phyloP scores from a whole-genome alignment of 2,888 invertebrate species.

The Eristalinus aeneus region DNA sequence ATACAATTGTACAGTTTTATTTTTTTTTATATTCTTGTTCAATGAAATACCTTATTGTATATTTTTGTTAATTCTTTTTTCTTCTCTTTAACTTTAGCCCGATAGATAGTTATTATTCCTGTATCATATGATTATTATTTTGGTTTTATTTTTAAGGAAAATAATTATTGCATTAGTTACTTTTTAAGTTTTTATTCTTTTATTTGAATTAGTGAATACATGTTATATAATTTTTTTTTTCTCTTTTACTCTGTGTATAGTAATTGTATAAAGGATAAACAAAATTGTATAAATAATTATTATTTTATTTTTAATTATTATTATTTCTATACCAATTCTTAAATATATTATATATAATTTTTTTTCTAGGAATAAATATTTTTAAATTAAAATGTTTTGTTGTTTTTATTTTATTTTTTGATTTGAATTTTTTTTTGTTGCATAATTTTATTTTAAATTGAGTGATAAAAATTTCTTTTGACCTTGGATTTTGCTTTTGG shows the following conservation, averaged over 20 bases:
- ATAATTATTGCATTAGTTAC: slow-evolving; percentile 32
- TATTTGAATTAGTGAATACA: slow-evolving; percentile 29
- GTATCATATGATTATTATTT: slow-evolving; percentile 36
- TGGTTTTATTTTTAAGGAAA: slow-evolving; percentile 14
- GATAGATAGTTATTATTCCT: slow-evolving; percentile 15
- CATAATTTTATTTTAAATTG: neutral
- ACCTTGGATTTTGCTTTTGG: neutral
- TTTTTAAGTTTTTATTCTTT: slow-evolving; percentile 21
- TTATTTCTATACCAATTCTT: slow-evolving; percentile 69
- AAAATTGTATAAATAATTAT: slow-evolving; percentile 64
- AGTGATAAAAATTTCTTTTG: neutral
- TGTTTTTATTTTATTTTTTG: slow-evolving; percentile 28
- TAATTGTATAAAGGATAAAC: slow-evolving; percentile 65
- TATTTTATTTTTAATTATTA: slow-evolving; percentile 67
- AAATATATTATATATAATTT: slow-evolving; percentile 61
- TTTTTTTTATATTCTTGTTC: slow-evolving; percentile 20
- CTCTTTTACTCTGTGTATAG: slow-evolving; percentile 63
- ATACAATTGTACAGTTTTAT: slow-evolving; percentile 56
- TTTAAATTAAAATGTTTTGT: slow-evolving; percentile 60
- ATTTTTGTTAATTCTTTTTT: slow-evolving; percentile 61
- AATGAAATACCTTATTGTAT: slow-evolving; percentile 47
- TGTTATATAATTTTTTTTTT: slow-evolving; percentile 14
- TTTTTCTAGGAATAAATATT: slow-evolving; percentile 71
- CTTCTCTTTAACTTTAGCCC: slow-evolving; percentile 3
- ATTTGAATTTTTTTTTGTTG: neutral